Percentiles rank a stretch among this genome's conserved stretches.
phyloP scores from a whole-genome alignment of 2,888 invertebrate genomes.

The Eudemis profundana region DNA sequence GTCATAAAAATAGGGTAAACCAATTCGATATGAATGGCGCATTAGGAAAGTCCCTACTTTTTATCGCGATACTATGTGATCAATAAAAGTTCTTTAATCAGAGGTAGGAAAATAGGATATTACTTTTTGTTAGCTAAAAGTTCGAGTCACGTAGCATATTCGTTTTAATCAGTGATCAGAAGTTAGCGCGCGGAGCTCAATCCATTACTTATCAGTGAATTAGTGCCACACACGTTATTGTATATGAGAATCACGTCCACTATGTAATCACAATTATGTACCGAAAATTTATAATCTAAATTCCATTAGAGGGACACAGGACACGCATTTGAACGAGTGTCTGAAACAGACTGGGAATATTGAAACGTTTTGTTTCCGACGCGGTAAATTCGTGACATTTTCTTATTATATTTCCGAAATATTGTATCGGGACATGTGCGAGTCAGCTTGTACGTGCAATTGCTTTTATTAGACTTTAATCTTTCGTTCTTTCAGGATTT shows the following conservation, averaged over 20 bases:
- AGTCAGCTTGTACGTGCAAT: constrained; percentile 27
- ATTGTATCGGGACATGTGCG: constrained; percentile 8
- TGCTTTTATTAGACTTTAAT: constrained; percentile 18
- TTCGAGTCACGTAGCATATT: constrained; percentile 34
- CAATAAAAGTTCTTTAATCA: not conserved
- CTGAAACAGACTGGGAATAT: constrained; percentile 30
- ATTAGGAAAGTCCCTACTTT: constrained; percentile 9
- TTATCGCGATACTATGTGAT: constrained; percentile 11
- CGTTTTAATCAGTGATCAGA: constrained; percentile 27
- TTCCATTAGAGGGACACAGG: constrained; percentile 56
- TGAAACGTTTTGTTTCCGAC: constrained; percentile 23
- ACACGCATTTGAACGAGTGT: constrained; percentile 38
- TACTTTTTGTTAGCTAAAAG: constrained; percentile 16
- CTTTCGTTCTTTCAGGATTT: not conserved
- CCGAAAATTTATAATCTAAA: constrained; percentile 59
- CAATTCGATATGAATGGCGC: constrained; percentile 3
- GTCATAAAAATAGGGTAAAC: constrained; percentile 17
- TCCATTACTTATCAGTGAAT: constrained; percentile 30
- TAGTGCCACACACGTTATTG: constrained; percentile 41
- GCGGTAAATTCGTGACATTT: constrained; percentile 22
- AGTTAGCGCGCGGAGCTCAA: constrained; percentile 17
- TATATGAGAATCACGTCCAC: constrained; percentile 48
- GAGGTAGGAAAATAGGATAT: constrained; percentile 17
- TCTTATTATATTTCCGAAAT: constrained; percentile 26
- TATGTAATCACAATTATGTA: constrained; percentile 52